Percentiles rank a stretch among this genome's conserved stretches.
Conservation (phyloP, 2,797 vertebrate genomes). For the Acanthiza pusilla region DNA sequence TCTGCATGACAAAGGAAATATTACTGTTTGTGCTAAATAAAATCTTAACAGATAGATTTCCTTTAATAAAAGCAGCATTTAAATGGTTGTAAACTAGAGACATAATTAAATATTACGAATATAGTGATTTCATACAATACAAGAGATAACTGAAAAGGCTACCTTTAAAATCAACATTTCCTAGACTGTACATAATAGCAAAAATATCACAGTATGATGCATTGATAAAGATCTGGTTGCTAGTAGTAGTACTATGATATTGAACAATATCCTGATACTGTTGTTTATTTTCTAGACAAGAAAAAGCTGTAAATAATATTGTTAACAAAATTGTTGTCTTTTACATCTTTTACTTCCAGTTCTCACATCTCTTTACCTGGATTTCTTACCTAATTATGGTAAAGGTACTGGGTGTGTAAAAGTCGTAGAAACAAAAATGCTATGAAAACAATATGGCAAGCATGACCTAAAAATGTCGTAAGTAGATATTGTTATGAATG, state of each 20-base stretch:
- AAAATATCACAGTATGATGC: not conserved
- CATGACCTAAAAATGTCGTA: not conserved
- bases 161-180: not conserved
- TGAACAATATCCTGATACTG: not conserved
- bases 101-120: not conserved
- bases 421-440: not conserved
- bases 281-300: not conserved
- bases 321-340: not conserved
- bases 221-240: not conserved
- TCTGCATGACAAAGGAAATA: not conserved
- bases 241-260: not conserved
- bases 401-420: not conserved
- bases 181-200: not conserved
- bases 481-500: not conserved
- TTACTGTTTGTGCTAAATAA: not conserved
- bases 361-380: not conserved
- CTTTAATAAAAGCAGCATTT: not conserved
- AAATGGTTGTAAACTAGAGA: not conserved
- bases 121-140: not conserved
- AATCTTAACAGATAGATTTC: not conserved
- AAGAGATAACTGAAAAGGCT: not conserved
- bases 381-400: not conserved
- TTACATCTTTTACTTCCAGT: not conserved
- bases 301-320: not conserved
- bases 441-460: not conserved